These are phyloP conservation scores for Drosophila ercepeae DNA, from an alignment of 1,140 invertebrate species.

Conservation along the genomic window DNA sequence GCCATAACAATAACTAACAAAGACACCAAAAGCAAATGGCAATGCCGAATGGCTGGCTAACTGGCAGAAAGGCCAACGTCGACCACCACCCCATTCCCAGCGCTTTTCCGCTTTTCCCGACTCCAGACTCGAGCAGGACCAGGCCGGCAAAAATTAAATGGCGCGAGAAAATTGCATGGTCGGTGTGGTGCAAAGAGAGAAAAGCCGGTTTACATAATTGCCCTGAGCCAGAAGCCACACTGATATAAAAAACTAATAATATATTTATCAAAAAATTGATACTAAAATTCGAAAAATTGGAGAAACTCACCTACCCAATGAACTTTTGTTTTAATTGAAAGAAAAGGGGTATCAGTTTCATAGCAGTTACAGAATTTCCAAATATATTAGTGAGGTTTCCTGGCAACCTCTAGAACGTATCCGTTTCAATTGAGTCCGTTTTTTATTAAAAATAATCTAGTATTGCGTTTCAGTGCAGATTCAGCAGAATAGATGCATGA, in stretches of 20 bases:
- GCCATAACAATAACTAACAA: slow-evolving; percentile 82
- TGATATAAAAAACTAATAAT: neutral
- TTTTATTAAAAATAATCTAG: neutral
- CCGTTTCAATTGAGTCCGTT: neutral
- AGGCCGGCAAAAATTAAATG: slow-evolving; percentile 75
- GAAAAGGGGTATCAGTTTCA: neutral
- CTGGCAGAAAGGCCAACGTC: slow-evolving; percentile 36
- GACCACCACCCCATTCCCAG: neutral
- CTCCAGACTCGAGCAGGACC: slow-evolving; percentile 25
- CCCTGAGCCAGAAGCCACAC: slow-evolving; percentile 28
- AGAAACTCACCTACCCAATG: too few species aligned
- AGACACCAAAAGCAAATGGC: slow-evolving; percentile 81
- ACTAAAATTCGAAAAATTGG: neutral
- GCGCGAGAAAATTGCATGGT: slow-evolving; percentile 80
- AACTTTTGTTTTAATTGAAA: too few species aligned
- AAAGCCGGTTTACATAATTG: slow-evolving; percentile 77
- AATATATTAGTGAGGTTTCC: neutral
- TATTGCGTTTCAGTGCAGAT: slow-evolving; percentile 4
- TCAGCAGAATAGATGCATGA: slow-evolving; percentile 14
- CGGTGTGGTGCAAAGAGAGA: slow-evolving; percentile 64
- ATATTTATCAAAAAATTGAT: too few species aligned
- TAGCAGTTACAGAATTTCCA: neutral
- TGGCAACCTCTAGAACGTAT: neutral
- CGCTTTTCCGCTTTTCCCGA: slow-evolving; percentile 9
- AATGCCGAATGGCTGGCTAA: slow-evolving; percentile 66